Percentiles rank a stretch among this genome's conserved stretches.
Conservation (phyloP, 2,888 invertebrate genomes). For the Ichneumon xanthorius region DNA sequence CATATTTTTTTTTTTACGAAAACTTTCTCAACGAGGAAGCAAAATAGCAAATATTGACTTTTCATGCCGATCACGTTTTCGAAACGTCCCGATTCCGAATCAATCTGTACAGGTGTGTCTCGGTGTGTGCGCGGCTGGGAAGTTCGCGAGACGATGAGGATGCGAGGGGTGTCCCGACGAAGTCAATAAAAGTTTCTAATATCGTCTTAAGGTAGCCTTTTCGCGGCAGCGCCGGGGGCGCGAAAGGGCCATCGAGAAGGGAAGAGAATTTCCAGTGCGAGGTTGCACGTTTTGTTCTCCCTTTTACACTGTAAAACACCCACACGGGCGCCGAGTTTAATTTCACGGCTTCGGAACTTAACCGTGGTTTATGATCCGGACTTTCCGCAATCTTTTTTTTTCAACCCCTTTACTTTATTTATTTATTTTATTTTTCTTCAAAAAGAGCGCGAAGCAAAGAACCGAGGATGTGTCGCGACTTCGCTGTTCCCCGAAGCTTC, state of each 20-base stretch:
- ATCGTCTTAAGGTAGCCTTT: slow-evolving; percentile 41
- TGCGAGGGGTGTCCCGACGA: slow-evolving; percentile 47
- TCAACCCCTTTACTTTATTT: neutral
- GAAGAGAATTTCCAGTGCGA: slow-evolving; percentile 20
- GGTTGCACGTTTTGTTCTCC: slow-evolving; percentile 27
- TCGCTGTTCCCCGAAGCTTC: slow-evolving; percentile 28
- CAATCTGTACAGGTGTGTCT: slow-evolving; percentile 8
- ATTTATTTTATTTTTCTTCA: slow-evolving; percentile 44
- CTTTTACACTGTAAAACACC: neutral
- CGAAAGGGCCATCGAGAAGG: slow-evolving; percentile 21
- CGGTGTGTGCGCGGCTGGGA: neutral
- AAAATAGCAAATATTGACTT: neutral
- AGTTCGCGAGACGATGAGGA: slow-evolving; percentile 22
- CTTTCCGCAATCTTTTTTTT: slow-evolving; percentile 66
- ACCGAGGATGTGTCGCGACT: slow-evolving; percentile 25
- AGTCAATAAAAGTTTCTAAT: slow-evolving; percentile 68
- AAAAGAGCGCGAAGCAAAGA: slow-evolving; percentile 2
- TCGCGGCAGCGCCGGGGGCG: neutral
- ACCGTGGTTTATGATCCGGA: slow-evolving; percentile 67
- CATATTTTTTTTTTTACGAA: neutral
- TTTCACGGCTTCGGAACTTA: slow-evolving; percentile 69
- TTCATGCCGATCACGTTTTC: slow-evolving; percentile 43
- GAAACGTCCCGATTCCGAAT: slow-evolving; percentile 26
- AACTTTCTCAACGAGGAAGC: neutral
- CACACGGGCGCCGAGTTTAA: slow-evolving; percentile 63